Percentiles rank a stretch among this genome's conserved stretches.
These are phyloP conservation scores for Drosophila ambigua DNA, from an alignment of 1,140 invertebrate genomes.

Conservation along the genomic window DNA sequence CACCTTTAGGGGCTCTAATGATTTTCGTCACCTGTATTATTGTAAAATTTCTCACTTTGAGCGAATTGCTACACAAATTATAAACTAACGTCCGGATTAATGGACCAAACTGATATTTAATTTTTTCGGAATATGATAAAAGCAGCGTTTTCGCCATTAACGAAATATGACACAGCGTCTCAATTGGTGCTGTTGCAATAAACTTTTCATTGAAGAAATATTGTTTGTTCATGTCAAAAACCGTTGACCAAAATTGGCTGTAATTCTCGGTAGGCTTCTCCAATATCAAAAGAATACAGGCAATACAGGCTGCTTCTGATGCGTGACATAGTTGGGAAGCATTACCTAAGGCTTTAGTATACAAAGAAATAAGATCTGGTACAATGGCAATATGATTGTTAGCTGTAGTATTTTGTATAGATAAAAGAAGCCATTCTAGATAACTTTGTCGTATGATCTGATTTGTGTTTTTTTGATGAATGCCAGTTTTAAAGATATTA, in stretches of 20 bases:
- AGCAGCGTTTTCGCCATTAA: slow-evolving; percentile 88
- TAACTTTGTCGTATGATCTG: slow-evolving; percentile 91
- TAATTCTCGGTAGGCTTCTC: slow-evolving; percentile 80
- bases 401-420: slow-evolving; percentile 85
- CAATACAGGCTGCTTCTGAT: slow-evolving; percentile 91
- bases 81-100: slow-evolving; percentile 87
- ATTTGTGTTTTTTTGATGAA: slow-evolving; percentile 91
- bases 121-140: slow-evolving; percentile 86
- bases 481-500: slow-evolving; percentile 92
- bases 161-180: slow-evolving; percentile 87
- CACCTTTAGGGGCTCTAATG: slow-evolving; percentile 33
- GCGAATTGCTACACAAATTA: slow-evolving; percentile 85
- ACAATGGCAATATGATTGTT: slow-evolving; percentile 43
- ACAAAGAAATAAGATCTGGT: slow-evolving; percentile 86
- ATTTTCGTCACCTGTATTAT: slow-evolving; percentile 75
- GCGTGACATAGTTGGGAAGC: slow-evolving; percentile 86
- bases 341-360: slow-evolving; percentile 89
- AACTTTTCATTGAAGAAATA: slow-evolving; percentile 93
- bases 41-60: slow-evolving; percentile 80
- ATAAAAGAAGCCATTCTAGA: slow-evolving; percentile 88
- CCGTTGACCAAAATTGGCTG: slow-evolving; percentile 87
- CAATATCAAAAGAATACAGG: slow-evolving; percentile 89
- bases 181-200: slow-evolving; percentile 88
- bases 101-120: slow-evolving; percentile 86
- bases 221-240: slow-evolving; percentile 90